These are phyloP conservation scores for Labeo catla DNA, from an alignment of 2,113 vertebrate genomes.

Conservation along the genomic window DNA sequence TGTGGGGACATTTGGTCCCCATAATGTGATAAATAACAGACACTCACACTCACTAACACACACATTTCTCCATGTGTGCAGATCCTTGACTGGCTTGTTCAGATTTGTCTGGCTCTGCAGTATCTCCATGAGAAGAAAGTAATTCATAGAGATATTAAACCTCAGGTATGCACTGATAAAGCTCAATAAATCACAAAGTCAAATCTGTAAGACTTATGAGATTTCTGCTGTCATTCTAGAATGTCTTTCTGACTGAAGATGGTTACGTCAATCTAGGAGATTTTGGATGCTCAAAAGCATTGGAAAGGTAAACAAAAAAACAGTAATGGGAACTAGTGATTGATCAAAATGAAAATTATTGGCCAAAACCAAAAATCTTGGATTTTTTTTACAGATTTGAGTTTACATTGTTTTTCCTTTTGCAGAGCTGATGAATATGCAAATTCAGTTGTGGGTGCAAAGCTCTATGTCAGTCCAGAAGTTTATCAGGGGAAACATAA, in stretches of 20 bases:
- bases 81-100: not conserved
- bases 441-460: not conserved
- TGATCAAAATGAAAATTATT: not conserved
- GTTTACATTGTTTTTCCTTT: not conserved
- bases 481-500: not conserved
- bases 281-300: slow-evolving; percentile 3
- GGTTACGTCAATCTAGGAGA: slow-evolving; percentile 3
- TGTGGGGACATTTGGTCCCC: no score
- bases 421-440: not conserved
- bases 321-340: not conserved
- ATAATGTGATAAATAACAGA: not conserved
- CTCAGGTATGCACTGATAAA: no score
- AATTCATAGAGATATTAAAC: no score
- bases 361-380: not conserved
- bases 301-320: not conserved
- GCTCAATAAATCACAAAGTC: no score
- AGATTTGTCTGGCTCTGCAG: not conserved
- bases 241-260: slow-evolving; percentile 1
- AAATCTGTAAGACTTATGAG: not conserved
- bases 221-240: not conserved
- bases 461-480: not conserved
- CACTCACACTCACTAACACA: not conserved
- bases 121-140: no score
- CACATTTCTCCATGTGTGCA: not conserved
- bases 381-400: not conserved